Conservation (phyloP, 2,797 vertebrate species). For the Paedocypris micromegethes region DNA sequence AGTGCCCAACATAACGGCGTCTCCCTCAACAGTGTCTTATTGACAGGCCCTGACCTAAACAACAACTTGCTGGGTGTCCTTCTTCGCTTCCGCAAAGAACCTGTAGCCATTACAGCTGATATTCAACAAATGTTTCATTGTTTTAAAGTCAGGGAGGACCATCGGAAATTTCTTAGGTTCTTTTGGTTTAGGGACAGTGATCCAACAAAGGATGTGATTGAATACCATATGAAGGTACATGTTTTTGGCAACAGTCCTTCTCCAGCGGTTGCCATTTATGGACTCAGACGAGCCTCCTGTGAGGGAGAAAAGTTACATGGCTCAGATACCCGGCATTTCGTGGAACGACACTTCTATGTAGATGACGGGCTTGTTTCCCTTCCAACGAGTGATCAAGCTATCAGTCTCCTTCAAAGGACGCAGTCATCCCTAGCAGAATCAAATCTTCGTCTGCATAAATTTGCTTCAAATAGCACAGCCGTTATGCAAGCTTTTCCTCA, state of each 20-base stretch:
- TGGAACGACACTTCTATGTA: neutral
- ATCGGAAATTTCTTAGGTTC: neutral
- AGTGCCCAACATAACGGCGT: neutral
- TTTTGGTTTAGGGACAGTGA: neutral
- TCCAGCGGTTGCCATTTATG: neutral
- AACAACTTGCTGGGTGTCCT: slow-evolving; percentile 1
- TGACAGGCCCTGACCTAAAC: neutral
- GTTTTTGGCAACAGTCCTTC: neutral
- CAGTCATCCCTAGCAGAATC: neutral
- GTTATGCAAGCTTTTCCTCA: neutral
- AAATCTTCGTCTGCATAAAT: neutral
- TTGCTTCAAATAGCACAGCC: neutral
- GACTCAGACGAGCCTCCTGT: neutral
- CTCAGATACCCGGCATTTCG: neutral
- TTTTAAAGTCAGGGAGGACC: neutral
- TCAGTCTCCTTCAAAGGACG: neutral
- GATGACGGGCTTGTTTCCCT: neutral
- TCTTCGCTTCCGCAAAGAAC: neutral
- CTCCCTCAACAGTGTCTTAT: slow-evolving; percentile 2
- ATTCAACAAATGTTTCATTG: slow-evolving; percentile 10
- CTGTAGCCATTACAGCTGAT: neutral
- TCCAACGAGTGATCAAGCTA: neutral
- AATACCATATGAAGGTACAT: neutral
- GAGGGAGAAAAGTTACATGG: neutral
- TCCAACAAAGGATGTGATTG: neutral